Conservation (phyloP, 2,888 invertebrate species). For the Bombyx huttoni region DNA sequence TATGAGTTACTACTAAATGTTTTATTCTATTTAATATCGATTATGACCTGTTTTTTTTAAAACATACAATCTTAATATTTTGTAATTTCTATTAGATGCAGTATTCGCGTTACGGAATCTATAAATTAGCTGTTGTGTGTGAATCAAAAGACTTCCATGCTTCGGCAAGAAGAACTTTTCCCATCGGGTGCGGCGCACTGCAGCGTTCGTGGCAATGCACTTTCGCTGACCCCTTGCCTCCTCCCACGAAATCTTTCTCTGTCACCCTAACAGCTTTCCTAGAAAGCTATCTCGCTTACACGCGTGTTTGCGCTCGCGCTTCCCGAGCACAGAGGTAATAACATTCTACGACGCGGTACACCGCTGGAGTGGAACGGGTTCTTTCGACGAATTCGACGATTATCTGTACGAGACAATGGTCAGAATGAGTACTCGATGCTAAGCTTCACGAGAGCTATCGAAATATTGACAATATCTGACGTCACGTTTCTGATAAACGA, state of each 20-base stretch:
- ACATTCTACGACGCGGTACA: slow-evolving; percentile 69
- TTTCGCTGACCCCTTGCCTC: slow-evolving; percentile 69
- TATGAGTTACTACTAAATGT: not conserved
- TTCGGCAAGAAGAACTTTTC: slow-evolving; percentile 51
- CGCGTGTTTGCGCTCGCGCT: slow-evolving; percentile 58
- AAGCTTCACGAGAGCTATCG: slow-evolving; percentile 4
- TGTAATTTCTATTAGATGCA: no score
- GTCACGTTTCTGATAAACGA: slow-evolving; percentile 7
- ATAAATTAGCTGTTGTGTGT: not conserved
- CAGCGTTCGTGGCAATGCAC: slow-evolving; percentile 65
- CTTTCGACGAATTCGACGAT: slow-evolving; percentile 64
- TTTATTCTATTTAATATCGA: no score
- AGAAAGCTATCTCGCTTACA: slow-evolving; percentile 36
- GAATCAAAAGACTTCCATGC: not conserved
- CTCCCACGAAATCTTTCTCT: slow-evolving; percentile 54
- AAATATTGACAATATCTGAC: slow-evolving; percentile 2
- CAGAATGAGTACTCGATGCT: slow-evolving; percentile 33
- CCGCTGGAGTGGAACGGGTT: slow-evolving; percentile 69
- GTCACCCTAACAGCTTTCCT: slow-evolving; percentile 46
- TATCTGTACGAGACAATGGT: slow-evolving; percentile 64
- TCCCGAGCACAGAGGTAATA: slow-evolving; percentile 60
- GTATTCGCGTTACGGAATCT: no score
- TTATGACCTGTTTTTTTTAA: no score
- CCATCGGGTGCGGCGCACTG: slow-evolving; percentile 58
- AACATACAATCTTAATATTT: no score